These are phyloP conservation scores for Cynodonichthys magdalenae DNA, from an alignment of 2,797 vertebrate genomes.

Conservation along the genomic window DNA sequence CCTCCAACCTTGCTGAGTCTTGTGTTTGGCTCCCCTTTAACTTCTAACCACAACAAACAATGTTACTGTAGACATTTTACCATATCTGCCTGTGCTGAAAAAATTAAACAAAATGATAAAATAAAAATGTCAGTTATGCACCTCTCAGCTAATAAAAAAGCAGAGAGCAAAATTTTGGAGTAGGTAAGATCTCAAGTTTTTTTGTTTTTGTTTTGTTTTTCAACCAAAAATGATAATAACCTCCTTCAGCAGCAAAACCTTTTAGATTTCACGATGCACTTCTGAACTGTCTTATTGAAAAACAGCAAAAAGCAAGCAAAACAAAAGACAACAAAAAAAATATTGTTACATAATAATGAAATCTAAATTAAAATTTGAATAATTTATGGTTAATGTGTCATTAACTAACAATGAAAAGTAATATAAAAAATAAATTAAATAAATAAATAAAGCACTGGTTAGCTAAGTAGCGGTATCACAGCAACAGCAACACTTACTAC, in stretches of 20 bases:
- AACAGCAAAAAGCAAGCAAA: no score
- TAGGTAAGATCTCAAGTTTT: neutral
- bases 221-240: no score
- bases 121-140: neutral
- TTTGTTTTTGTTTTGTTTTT: no score
- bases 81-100: neutral
- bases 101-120: neutral
- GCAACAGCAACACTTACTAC: neutral
- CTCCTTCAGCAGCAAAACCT: neutral
- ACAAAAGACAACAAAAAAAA: no score
- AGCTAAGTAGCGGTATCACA: no score
- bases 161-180: neutral
- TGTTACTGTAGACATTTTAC: neutral
- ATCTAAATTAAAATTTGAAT: no score
- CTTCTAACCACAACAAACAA: neutral
- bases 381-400: no score
- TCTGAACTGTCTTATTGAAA: neutral
- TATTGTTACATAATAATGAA: no score
- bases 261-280: neutral
- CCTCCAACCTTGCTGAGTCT: conserved; percentile 7
- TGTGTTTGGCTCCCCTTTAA: neutral
- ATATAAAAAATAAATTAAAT: no score
- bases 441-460: no score
- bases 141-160: neutral
- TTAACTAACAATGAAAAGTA: no score